phyloP scores from a whole-genome alignment of 2,888 invertebrate genomes.

The Odontothrips loti region DNA sequence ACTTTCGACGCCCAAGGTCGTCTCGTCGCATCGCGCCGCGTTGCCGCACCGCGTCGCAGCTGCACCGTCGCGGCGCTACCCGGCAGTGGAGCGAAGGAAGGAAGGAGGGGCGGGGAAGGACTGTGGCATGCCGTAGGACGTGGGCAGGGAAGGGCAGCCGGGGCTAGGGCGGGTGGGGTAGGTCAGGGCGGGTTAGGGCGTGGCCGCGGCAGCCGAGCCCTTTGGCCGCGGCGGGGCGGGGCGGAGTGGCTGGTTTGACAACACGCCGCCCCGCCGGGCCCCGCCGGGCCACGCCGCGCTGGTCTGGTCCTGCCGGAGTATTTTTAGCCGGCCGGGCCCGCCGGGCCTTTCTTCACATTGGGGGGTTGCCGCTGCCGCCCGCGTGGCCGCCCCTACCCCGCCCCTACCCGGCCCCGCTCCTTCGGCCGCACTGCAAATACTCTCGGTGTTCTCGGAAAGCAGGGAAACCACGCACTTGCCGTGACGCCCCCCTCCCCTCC shows the following conservation, averaged over 20 bases:
- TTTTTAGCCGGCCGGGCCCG: background rate
- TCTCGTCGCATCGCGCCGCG: background rate
- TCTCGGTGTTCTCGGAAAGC: background rate
- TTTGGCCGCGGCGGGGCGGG: conserved; percentile 5
- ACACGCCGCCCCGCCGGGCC: background rate
- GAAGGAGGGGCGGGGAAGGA: background rate
- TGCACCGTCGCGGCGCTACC: background rate
- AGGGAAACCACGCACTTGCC: background rate
- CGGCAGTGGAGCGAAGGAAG: background rate
- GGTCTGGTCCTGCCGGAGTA: background rate
- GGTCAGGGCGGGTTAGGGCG: background rate
- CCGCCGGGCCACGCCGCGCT: background rate
- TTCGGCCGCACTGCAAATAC: background rate
- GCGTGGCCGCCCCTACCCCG: background rate
- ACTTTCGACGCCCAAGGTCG: conserved; percentile 24
- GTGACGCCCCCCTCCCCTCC: background rate
- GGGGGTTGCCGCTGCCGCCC: background rate
- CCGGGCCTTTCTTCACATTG: background rate
- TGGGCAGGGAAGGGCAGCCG: background rate
- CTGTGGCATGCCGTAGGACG: background rate
- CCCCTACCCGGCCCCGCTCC: background rate
- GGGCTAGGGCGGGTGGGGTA: conserved; percentile 1
- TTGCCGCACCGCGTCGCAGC: background rate
- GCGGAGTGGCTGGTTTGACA: background rate
- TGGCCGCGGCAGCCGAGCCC: background rate